Evolutionary conservation across 2,113 vertebrate species (phyloP), one percentile per base, ranked within the genome.

Genomic region (Oncorhynchus gorbuscha): DNA sequence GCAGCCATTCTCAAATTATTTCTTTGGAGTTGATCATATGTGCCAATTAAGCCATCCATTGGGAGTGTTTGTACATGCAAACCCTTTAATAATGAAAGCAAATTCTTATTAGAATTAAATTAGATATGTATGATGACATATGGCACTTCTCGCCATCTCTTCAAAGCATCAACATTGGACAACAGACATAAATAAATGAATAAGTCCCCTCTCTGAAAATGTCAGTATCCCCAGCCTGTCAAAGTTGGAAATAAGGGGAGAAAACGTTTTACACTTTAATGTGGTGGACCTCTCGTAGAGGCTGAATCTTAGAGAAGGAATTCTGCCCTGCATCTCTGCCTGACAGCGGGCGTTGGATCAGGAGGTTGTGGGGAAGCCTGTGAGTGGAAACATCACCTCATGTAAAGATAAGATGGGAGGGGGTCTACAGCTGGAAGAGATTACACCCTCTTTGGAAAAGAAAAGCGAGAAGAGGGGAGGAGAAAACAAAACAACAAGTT

Each of bases 301-400:
- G 84, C 65, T 77, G 71, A 79, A 83, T 69, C 77, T 69, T 71
- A 77, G 70, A 68, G 62, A 20, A 77, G 76, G 83, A 79, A 77
- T 79, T 78, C 80, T 0, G 5, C 5, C 81, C 80, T 79, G 18
- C 59, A n/a, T 22, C n/a, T 24, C 59, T 62, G 20, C n/a, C 59
- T 22, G 88, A 94, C 88, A 89, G 85, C 28, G 5, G 35, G 24
- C 65, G 62, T 18, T 92, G 84, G 85, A 83, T 14, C 67, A 74
- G 6, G 77, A 62, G 79, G 71, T 82, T 26, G 64, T 51, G 75
- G 72, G 73, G 76, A 73, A 82, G 79, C 74, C 83, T 35, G 9
- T 22, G 59, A 94, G 94, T 97, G 95, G 95, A 97, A 97, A 97
- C 92, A 96, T 95, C 93, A 94, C 94, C 93, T 95, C 95, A 93